Base-by-base conservation (phyloP, 2,113 vertebrate species). In the Thalassarche chlororhynchos region DNA sequence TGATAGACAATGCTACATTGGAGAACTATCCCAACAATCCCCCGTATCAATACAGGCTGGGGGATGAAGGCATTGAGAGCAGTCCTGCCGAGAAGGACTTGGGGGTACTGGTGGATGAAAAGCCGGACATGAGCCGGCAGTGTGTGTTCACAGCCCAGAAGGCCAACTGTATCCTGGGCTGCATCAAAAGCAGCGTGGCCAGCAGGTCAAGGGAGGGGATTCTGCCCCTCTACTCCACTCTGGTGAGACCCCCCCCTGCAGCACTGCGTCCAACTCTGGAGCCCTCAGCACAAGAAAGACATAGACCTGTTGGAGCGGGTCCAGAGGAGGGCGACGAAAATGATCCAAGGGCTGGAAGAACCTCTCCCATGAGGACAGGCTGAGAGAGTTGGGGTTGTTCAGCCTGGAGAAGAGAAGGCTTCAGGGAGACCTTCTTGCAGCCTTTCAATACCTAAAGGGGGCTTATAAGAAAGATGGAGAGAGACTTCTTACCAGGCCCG, bases 111-210 rank as follows among this genome's bases (percentile, higher is more conserved):
- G 17, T 54, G 42, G 12, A 3, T 34, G 54, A 74, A 32, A 34
- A 82, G 14, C 12, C 52, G 36, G 42, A 25, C 3, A 1, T 26
- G 8, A 17, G 25, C 12, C 0, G 2, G 5, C 11, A 12, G 3
- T 14, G 15, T 82, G 47, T 0, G 0, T 64, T 89, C 1, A 5
- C 36, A 57, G 32, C 29, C 24, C 24, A 62, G 52, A 66, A 38
- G 16, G 13, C 14, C 25, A 8, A 0, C 9, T 3, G 2, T 16
- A 1, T 20, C 72, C 54, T 58, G 60, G 32, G 28, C 40, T 55
- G 16, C 38, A 46, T 44, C 31, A 2, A 3, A 6, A 19, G 32
- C 8, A 70, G n/a, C 0, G 0, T 54, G 69, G 28, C 25, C 68
- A 80, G 44, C 26, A 40, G 55, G 13, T 2, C 1, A 4, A 15